Conservation (phyloP, 1,140 invertebrate genomes). For the Rhopalosiphum maidis region DNA sequence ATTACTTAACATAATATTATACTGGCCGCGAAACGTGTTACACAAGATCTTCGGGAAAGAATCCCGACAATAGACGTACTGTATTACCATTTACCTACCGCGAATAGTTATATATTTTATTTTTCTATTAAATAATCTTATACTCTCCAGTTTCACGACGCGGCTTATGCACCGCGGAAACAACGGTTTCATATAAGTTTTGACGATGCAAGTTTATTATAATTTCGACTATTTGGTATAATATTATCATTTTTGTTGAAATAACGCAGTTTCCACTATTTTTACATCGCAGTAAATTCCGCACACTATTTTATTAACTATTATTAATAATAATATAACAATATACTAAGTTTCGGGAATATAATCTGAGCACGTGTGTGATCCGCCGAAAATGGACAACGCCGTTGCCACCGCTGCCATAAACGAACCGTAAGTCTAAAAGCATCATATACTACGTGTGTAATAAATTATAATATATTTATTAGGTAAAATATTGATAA, state of each 20-base stretch:
- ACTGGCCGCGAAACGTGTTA: neutral
- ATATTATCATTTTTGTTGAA: neutral
- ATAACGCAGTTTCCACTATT: neutral
- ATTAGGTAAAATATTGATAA: too few relatives aligned
- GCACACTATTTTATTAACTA: neutral
- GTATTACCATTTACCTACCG: neutral
- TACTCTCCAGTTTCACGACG: neutral
- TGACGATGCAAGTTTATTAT: neutral
- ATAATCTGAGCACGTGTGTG: neutral
- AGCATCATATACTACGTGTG: neutral
- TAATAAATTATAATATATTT: neutral
- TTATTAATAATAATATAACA: neutral
- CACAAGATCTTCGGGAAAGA: neutral
- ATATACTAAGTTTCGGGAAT: neutral
- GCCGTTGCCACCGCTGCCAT: too few relatives aligned
- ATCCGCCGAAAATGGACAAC: neutral
- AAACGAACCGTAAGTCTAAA: neutral
- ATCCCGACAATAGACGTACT: neutral
- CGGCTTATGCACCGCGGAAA: neutral
- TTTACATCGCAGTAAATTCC: neutral
- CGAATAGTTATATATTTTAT: neutral
- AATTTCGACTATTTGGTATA: neutral
- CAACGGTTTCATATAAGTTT: neutral
- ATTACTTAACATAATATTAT: neutral
- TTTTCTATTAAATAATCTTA: neutral